A percentile compares a stretch with the other conserved stretches of the same genome.
Conservation (phyloP, 2,888 invertebrate species). For the Hirudinaria manillensis region DNA sequence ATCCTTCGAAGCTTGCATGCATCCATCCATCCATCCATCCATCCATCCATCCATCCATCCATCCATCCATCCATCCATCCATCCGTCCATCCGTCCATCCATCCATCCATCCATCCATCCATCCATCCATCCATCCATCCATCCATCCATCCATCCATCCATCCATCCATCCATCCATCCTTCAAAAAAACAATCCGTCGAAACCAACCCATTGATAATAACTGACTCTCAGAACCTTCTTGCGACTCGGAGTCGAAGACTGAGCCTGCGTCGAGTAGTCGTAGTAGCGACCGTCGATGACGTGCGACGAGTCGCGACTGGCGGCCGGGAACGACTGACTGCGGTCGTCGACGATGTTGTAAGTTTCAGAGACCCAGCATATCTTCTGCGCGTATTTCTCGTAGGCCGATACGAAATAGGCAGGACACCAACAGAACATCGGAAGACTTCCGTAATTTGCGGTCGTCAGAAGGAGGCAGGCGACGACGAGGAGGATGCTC, state of each 20-base stretch:
- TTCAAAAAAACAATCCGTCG: too few species aligned
- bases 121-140: too few species aligned
- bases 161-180: too few species aligned
- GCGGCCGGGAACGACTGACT: neutral
- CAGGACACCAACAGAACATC: slow-evolving; percentile 72
- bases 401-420: slow-evolving; percentile 57
- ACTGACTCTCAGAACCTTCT: slow-evolving; percentile 2
- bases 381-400: slow-evolving; percentile 58
- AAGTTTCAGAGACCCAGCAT: slow-evolving; percentile 58
- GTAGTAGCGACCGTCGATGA: slow-evolving; percentile 5
- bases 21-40: too few species aligned
- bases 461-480: slow-evolving; percentile 84
- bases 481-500: slow-evolving; percentile 73
- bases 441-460: slow-evolving; percentile 94
- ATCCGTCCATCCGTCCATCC: too few species aligned
- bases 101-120: too few species aligned
- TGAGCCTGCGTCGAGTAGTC: neutral
- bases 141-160: too few species aligned
- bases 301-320: neutral
- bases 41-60: too few species aligned
- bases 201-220: slow-evolving; percentile 13
- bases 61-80: too few species aligned
- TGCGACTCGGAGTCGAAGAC: neutral
- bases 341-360: slow-evolving; percentile 48
- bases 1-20: too few species aligned